Conservation (phyloP, 1,140 invertebrate species). For the Cydia strobilella region DNA sequence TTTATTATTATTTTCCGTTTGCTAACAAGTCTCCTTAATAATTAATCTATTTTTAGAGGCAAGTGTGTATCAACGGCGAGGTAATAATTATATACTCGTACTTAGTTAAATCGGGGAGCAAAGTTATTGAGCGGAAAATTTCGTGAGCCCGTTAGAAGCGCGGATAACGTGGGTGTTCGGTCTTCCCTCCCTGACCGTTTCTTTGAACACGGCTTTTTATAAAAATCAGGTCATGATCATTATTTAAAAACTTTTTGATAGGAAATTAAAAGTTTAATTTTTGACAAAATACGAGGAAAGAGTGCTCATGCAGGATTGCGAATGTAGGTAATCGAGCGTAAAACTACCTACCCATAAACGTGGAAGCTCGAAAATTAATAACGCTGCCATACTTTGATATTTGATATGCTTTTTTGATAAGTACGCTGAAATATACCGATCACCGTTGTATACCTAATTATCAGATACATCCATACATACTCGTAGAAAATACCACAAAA, state of each 20-base stretch:
- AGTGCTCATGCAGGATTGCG: background rate
- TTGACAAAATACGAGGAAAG: background rate
- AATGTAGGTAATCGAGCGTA: background rate
- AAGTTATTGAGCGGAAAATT: conserved; percentile 37
- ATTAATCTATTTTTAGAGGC: conserved; percentile 7
- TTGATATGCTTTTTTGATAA: no score
- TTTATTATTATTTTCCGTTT: background rate
- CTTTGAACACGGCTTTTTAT: conserved; percentile 31
- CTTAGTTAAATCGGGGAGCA: conserved; percentile 33
- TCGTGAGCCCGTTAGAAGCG: conserved; percentile 27
- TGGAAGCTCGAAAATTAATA: no score
- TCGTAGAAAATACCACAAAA: no score
- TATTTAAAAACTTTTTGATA: conserved; percentile 20
- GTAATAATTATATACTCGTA: conserved; percentile 32
- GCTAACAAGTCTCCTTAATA: conserved; percentile 2
- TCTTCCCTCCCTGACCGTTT: conserved; percentile 19
- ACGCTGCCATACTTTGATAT: no score
- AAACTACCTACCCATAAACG: background rate
- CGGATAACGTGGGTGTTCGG: conserved; percentile 15
- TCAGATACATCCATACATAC: no score
- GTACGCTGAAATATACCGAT: no score
- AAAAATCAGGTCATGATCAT: conserved; percentile 29
- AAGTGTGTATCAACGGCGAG: conserved; percentile 20
- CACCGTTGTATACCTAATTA: no score
- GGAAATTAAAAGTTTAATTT: conserved; percentile 2